Conservation (phyloP, 2,797 vertebrate genomes). For the Phoeniculus purpureus region DNA sequence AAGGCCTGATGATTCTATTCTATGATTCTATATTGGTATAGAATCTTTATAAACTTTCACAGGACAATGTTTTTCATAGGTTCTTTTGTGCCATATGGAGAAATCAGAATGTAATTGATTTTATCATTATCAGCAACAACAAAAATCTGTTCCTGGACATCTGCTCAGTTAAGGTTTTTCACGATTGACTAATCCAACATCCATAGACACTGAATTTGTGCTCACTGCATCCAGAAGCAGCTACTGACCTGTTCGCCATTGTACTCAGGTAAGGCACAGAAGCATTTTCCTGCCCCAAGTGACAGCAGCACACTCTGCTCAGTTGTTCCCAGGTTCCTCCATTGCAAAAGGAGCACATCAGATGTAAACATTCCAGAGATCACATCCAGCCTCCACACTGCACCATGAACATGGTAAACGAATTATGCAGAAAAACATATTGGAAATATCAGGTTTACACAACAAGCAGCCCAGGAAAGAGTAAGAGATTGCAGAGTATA, state of each 20-base stretch:
- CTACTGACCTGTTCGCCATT: background rate
- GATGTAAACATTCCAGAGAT: background rate
- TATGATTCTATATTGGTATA: background rate
- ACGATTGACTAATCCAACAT: background rate
- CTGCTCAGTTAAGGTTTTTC: background rate
- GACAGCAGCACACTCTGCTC: background rate
- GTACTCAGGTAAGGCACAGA: background rate
- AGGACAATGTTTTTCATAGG: background rate
- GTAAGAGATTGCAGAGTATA: background rate
- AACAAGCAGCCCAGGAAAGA: background rate
- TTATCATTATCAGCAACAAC: background rate
- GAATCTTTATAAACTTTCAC: background rate
- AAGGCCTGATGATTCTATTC: too few relatives aligned
- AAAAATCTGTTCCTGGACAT: background rate
- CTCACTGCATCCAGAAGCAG: background rate
- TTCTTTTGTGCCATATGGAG: background rate
- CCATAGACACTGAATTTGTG: background rate
- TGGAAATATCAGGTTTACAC: background rate
- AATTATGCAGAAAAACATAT: background rate
- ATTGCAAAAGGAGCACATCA: background rate
- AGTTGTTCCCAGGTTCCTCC: accelerated
- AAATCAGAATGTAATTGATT: background rate
- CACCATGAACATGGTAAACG: background rate
- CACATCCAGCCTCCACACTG: background rate
- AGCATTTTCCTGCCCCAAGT: background rate